A percentile compares a stretch with the other conserved stretches of the same genome.
Conservation (phyloP, 2,888 invertebrate species). For the Oxycera nigricornis region DNA sequence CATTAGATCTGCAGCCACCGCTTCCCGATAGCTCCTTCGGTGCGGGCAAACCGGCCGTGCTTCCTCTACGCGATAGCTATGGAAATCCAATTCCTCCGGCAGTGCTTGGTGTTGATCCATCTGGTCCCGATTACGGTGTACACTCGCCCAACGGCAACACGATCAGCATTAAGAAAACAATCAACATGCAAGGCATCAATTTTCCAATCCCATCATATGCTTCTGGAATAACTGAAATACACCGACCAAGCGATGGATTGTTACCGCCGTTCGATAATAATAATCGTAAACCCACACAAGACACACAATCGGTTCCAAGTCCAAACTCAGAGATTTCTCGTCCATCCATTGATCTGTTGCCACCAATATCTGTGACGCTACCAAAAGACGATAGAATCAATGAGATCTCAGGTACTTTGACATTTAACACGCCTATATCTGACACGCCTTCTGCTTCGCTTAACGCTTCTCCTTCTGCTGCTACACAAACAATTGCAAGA, state of each 20-base stretch:
- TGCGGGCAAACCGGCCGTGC: background rate
- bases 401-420: slow-evolving; percentile 34
- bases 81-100: slow-evolving; percentile 57
- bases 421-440: slow-evolving; percentile 29
- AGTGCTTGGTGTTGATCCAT: slow-evolving; percentile 23
- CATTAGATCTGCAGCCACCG: slow-evolving; percentile 28
- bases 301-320: background rate
- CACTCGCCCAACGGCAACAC: background rate
- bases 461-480: slow-evolving; percentile 44
- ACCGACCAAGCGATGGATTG: slow-evolving; percentile 57
- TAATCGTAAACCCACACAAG: slow-evolving; percentile 11
- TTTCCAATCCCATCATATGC: slow-evolving; percentile 62
- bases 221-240: slow-evolving; percentile 61
- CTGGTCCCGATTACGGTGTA: background rate
- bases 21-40: slow-evolving; percentile 1
- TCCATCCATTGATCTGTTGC: slow-evolving; percentile 33
- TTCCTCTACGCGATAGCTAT: slow-evolving; percentile 55
- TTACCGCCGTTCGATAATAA: slow-evolving; percentile 51
- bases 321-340: background rate
- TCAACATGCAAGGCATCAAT: slow-evolving; percentile 58
- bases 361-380: slow-evolving; percentile 23
- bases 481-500: slow-evolving; percentile 56
- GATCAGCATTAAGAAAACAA: slow-evolving; percentile 49
- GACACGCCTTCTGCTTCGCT: slow-evolving; percentile 54
- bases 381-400: slow-evolving; percentile 27